Evolutionary conservation across 2,113 vertebrate species (phyloP).

Genomic region (Prunella fulvescens): DNA sequence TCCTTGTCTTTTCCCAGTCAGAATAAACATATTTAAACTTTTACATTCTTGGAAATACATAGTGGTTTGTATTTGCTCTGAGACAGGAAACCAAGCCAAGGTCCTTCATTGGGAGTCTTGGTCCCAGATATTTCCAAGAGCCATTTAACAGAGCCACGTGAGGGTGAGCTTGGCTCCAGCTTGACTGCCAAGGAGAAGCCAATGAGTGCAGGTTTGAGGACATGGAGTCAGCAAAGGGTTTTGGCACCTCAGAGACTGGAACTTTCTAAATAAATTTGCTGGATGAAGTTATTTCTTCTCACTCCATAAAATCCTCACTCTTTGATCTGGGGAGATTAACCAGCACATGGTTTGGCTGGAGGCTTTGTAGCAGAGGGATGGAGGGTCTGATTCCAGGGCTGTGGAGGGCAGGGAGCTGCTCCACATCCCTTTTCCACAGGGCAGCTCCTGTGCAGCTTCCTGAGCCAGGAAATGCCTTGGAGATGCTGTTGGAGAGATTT

Average conservation of each 20-base stretch:
- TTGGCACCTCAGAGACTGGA: neutral
- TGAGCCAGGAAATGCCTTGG: neutral
- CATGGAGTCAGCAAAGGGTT: neutral
- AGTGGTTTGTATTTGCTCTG: neutral
- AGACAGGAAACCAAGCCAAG: neutral
- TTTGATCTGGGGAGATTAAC: neutral
- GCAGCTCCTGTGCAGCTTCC: neutral
- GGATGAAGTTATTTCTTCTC: neutral
- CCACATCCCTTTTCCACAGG: neutral
- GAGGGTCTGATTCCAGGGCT: neutral
- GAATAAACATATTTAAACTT: neutral
- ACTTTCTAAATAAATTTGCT: neutral
- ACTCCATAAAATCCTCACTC: neutral
- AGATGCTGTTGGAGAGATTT: neutral
- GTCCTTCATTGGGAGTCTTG: neutral
- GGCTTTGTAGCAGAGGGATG: neutral
- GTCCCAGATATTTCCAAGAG: neutral
- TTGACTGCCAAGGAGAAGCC: neutral
- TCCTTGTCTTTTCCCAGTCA: neutral
- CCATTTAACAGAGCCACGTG: rapidly evolving
- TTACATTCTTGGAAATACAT: rapidly evolving
- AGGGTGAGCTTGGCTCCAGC: neutral
- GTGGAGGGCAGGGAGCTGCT: neutral
- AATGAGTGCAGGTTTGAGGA: neutral
- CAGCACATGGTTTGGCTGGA: neutral